Conservation (phyloP, 1,140 invertebrate genomes). For the Zeugodacus cucurbitae region DNA sequence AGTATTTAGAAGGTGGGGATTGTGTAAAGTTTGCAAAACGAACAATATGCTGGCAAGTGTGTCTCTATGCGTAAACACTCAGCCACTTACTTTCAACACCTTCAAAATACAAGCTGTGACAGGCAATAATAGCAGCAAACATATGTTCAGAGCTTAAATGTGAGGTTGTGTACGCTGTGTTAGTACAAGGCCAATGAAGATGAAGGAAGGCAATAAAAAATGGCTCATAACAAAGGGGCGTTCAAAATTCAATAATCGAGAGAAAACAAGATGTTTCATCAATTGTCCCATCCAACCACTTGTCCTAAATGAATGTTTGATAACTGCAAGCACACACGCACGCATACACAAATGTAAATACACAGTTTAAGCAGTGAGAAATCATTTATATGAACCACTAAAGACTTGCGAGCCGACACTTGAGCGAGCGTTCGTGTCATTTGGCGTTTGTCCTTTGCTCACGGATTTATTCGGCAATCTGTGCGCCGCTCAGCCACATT, state of each 20-base stretch:
- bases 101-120: not conserved
- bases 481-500: not conserved
- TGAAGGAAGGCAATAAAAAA: slow-evolving; percentile 13
- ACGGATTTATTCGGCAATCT: not conserved
- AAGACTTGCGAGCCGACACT: not conserved
- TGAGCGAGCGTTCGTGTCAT: not conserved
- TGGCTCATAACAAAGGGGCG: slow-evolving; percentile 1
- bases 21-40: too few species aligned
- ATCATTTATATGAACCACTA: slow-evolving; percentile 29
- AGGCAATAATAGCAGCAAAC: not conserved
- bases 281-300: not conserved
- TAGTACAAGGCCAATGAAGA: slow-evolving; percentile 18
- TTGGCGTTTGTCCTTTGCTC: not conserved
- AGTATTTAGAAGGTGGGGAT: too few species aligned
- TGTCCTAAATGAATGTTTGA: too few species aligned
- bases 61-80: too few species aligned
- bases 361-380: not conserved
- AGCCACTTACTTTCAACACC: not conserved
- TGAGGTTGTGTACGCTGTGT: not conserved
- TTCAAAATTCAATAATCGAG: slow-evolving; percentile 40
- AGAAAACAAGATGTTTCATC: slow-evolving; percentile 38
- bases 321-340: not conserved
- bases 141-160: not conserved
- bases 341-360: not conserved
- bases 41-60: too few species aligned